phyloP scores from a whole-genome alignment of 2,888 invertebrate genomes.

The Drosophila mulleri region DNA sequence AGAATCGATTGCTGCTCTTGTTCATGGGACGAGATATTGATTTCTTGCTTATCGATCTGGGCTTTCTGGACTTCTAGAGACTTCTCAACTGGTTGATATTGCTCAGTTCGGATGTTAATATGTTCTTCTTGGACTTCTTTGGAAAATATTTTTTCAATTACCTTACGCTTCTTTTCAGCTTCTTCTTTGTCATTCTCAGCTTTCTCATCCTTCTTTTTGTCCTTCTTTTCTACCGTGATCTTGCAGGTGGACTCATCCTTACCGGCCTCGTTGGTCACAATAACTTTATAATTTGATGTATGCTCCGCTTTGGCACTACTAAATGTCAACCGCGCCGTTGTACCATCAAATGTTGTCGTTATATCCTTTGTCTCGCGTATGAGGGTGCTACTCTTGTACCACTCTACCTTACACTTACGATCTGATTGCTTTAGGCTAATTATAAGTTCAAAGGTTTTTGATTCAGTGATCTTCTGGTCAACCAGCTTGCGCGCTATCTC shows the following conservation, averaged over 20 bases:
- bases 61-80: conserved; percentile 23
- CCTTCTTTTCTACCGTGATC: conserved; percentile 90
- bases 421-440: conserved; percentile 91
- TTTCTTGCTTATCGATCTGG: conserved; percentile 22
- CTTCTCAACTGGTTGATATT: conserved; percentile 8
- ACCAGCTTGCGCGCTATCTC: conserved; percentile 91
- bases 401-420: conserved; percentile 92
- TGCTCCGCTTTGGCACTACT: conserved; percentile 91
- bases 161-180: conserved; percentile 84
- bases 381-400: conserved; percentile 93
- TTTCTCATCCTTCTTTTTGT: conserved; percentile 87
- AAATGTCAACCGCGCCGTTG: conserved; percentile 91
- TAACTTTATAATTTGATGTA: conserved; percentile 92
- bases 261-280: conserved; percentile 96
- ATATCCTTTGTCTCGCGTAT: conserved; percentile 92
- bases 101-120: not conserved
- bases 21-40: not conserved
- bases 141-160: conserved; percentile 78
- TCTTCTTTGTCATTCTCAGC: conserved; percentile 85
- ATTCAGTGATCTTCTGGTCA: conserved; percentile 89
- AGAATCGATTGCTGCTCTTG: conserved; percentile 25
- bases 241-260: conserved; percentile 94
- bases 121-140: conserved; percentile 20
- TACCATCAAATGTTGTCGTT: conserved; percentile 93
- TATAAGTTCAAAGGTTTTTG: conserved; percentile 91